Base-by-base conservation (phyloP, 2,888 invertebrate genomes). In the Schizaphis graminum region DNA sequence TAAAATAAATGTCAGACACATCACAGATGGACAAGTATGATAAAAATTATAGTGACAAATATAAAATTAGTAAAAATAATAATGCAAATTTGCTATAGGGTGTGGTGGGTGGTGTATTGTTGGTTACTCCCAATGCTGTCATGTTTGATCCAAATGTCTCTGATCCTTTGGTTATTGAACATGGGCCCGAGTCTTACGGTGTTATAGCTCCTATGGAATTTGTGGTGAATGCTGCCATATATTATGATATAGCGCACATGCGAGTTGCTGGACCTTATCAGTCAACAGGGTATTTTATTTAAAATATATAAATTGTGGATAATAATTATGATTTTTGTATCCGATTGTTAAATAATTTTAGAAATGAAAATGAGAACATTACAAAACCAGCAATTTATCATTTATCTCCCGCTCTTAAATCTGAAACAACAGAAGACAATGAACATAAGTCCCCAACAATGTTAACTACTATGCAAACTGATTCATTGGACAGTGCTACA, bases 141-240 rank as follows among this genome's bases (percentile, higher is more conserved):
- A 99, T 99, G 99, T 99, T 99, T 96, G 99, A 99, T 96, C 99
- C 99, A 89, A 98, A 99, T 96, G 99, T 99, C 95, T 98, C 98
- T 35, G 99, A 99, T 96, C 98, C 99, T 35, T 97, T 99, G 95
- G 99, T 99, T 95, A 98, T 99, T 96, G 98, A 99, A 96, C 98
- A 98, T 96, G 98, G 98, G 47, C 98, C 98, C 10, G 99, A 99
- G 96, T 98, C 98, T 95, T 99, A 99, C 96, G 99, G 99, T 94
- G 98, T 99, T 95, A 99, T 99, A 95, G 99, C 99, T 95, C 99
- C 99, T 95, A 98, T 99, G 98, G 99, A 99, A 96, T 98, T 99
- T 96, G 98, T 99, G 95, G 98, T 99, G 95, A 98, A 99, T 96
- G 98, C 99, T 49, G 99, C 99, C 95, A 99, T 99, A 95, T 99